These are phyloP conservation scores for Cataglyphis cursor DNA, from an alignment of 2,888 invertebrate species.

Conservation along the genomic window DNA sequence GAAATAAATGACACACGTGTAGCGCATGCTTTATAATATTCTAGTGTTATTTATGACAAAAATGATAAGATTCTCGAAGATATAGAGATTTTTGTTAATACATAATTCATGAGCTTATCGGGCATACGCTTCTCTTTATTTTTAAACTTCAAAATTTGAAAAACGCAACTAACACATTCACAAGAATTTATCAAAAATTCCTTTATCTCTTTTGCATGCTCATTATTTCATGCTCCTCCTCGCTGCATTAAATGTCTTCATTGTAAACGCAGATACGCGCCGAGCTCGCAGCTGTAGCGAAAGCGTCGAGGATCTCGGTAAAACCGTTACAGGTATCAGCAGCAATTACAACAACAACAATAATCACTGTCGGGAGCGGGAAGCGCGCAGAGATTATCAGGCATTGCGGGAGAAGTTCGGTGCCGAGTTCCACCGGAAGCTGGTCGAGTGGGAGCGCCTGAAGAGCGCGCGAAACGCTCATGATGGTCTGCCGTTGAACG, in stretches of 20 bases:
- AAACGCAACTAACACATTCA: neutral
- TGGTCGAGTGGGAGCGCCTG: constrained; percentile 89
- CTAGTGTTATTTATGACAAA: too few relatives aligned
- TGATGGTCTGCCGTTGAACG: constrained; percentile 84
- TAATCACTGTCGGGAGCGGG: constrained; percentile 85
- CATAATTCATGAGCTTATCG: neutral
- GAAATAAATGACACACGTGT: too few relatives aligned
- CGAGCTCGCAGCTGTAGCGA: constrained; percentile 77
- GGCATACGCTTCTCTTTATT: neutral
- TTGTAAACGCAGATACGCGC: constrained; percentile 48
- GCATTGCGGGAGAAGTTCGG: constrained; percentile 92
- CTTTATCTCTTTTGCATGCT: neutral
- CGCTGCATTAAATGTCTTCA: constrained; percentile 43
- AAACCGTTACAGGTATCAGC: constrained; percentile 46
- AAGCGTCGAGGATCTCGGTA: constrained; percentile 79
- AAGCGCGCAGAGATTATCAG: constrained; percentile 91
- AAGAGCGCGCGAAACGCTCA: constrained; percentile 70
- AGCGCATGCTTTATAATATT: too few relatives aligned
- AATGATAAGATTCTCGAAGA: neutral
- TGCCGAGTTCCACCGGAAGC: constrained; percentile 92
- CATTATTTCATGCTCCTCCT: constrained; percentile 21
- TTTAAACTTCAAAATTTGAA: neutral
- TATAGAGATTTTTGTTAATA: neutral
- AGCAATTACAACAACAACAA: constrained; percentile 38
- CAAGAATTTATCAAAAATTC: neutral